A percentile compares a stretch with the other conserved stretches of the same genome.
These are phyloP conservation scores for Macrotrachela quadricornifera DNA, from an alignment of 1,140 invertebrate species.

Conservation along the genomic window DNA sequence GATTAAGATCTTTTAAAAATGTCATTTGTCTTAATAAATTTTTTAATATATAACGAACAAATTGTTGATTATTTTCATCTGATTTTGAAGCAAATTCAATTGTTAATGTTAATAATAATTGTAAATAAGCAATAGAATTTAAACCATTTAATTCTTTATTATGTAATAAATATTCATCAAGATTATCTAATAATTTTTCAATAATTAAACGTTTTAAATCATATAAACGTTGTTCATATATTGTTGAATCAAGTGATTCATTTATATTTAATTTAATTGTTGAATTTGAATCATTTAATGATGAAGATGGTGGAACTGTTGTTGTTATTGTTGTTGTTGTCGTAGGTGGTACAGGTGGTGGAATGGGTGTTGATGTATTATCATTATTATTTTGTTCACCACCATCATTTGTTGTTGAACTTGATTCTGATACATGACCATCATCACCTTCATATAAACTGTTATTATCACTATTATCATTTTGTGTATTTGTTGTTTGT, in stretches of 20 bases:
- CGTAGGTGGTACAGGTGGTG: not conserved
- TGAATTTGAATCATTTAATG: not conserved
- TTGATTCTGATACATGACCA: no score
- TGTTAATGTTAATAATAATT: not conserved
- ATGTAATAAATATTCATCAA: not conserved
- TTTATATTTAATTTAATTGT: not conserved
- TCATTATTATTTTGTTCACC: not conserved
- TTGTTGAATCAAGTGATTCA: not conserved
- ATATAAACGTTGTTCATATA: no score
- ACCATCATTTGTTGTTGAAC: no score
- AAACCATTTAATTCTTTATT: not conserved
- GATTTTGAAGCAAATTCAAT: slow-evolving; percentile 1
- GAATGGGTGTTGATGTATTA: not conserved
- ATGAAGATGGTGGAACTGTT: not conserved
- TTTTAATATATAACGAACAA: not conserved
- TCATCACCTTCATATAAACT: no score
- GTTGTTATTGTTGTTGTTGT: not conserved
- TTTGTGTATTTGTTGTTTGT: no score
- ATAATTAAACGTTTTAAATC: no score
- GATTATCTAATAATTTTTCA: no score
- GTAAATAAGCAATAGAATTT: slow-evolving; percentile 8
- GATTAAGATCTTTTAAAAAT: not conserved
- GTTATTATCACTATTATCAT: no score
- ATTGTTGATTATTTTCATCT: not conserved
- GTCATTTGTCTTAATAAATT: not conserved